phyloP scores from a whole-genome alignment of 1,140 invertebrate genomes.

The Gryllus bimaculatus region DNA sequence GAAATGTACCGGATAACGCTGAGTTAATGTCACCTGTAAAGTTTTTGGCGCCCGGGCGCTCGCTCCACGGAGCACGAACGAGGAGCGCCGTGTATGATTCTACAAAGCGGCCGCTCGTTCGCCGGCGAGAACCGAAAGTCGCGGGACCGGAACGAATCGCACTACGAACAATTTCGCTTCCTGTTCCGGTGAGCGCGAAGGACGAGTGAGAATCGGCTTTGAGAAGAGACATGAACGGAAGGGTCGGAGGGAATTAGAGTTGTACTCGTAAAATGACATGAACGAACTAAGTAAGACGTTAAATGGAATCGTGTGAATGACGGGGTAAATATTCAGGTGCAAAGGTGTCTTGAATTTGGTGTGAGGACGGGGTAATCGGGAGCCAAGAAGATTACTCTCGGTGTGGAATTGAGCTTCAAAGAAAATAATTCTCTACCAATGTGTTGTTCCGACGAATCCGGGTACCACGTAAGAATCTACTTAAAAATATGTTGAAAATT shows the following conservation, averaged over 20 bases:
- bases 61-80: not conserved
- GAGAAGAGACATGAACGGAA: not conserved
- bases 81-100: not conserved
- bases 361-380: too few species aligned
- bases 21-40: not conserved
- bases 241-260: not conserved
- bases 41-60: not conserved
- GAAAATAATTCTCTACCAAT: too few species aligned
- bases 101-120: not conserved
- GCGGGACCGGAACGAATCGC: not conserved
- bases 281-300: too few species aligned
- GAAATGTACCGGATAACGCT: constrained; percentile 1
- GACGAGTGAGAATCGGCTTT: not conserved
- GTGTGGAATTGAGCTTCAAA: too few species aligned
- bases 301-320: too few species aligned
- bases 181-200: not conserved
- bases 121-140: not conserved
- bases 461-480: too few species aligned
- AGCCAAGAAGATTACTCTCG: too few species aligned
- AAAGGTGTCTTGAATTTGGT: too few species aligned
- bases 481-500: too few species aligned
- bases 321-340: too few species aligned
- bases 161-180: not conserved
- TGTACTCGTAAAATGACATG: not conserved
- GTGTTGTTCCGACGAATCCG: too few species aligned